Conservation (phyloP, 2,113 vertebrate species). For the Motacilla tschutschensis region DNA sequence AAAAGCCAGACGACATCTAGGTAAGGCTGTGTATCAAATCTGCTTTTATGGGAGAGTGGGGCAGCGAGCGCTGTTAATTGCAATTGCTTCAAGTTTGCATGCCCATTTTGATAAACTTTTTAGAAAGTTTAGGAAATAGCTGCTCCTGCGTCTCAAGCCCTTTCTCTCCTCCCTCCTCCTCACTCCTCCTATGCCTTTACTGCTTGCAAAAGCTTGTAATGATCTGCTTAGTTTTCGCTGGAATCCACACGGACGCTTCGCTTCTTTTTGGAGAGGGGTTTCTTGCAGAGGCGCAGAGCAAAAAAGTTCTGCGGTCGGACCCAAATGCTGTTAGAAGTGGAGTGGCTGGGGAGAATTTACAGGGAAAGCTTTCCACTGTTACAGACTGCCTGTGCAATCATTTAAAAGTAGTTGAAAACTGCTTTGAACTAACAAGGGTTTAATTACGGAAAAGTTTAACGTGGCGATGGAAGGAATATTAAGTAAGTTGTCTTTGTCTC, state of each 20-base stretch:
- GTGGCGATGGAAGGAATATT: constrained; percentile 79
- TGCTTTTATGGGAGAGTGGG: constrained; percentile 57
- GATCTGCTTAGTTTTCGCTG: not conserved
- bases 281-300: not conserved
- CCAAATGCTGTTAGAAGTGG: constrained; percentile 57
- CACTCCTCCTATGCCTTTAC: constrained; percentile 56
- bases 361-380: constrained; percentile 70
- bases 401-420: constrained; percentile 72
- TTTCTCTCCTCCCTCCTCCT: constrained; percentile 49
- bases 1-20: constrained; percentile 79
- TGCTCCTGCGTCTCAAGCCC: constrained; percentile 3
- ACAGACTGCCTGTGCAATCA: constrained; percentile 65
- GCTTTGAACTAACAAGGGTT: constrained; percentile 77
- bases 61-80: constrained; percentile 34
- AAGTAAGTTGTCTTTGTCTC: constrained; percentile 82
- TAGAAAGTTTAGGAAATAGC: constrained; percentile 62
- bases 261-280: constrained; percentile 14
- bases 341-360: constrained; percentile 56
- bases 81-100: constrained; percentile 44
- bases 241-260: not conserved
- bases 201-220: constrained; percentile 25
- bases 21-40: constrained; percentile 74
- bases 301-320: constrained; percentile 62
- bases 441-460: constrained; percentile 81
- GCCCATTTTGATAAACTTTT: constrained; percentile 51